Evolutionary conservation across 2,888 invertebrate genomes (phyloP).

Genomic region (Sinohyriopsis cumingii): DNA sequence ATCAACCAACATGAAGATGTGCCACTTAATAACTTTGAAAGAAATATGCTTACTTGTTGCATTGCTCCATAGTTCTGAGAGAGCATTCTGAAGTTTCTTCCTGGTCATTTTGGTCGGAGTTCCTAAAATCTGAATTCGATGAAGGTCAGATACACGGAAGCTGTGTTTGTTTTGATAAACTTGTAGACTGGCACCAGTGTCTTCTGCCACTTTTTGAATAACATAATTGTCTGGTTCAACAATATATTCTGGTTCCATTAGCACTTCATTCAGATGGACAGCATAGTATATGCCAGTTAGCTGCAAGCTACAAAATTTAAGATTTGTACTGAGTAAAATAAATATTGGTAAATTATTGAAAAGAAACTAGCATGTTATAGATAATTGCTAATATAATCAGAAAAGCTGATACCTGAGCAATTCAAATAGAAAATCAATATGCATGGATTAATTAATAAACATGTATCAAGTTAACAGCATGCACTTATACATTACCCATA

Average conservation of each 20-base stretch:
- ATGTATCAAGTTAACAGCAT: too few species aligned
- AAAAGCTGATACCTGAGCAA: neutral
- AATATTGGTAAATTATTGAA: neutral
- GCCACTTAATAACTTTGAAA: too few species aligned
- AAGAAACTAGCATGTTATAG: neutral
- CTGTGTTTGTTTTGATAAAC: conserved; percentile 9
- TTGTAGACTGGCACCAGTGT: conserved; percentile 12
- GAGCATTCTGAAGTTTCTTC: conserved; percentile 13
- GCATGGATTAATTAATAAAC: too few species aligned
- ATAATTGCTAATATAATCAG: neutral
- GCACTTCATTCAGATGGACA: conserved; percentile 8
- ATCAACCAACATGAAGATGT: too few species aligned
- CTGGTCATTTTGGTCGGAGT: conserved; percentile 7
- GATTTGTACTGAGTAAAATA: neutral
- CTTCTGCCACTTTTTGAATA: neutral
- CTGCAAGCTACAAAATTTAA: conserved; percentile 15
- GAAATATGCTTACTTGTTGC: neutral
- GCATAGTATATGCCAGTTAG: conserved; percentile 26
- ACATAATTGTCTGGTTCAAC: conserved; percentile 14
- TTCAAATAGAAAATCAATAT: too few species aligned
- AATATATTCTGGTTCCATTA: conserved; percentile 27
- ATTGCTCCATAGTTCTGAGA: conserved; percentile 21
- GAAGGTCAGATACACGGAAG: conserved; percentile 15
- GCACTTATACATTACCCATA: too few species aligned
- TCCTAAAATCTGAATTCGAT: conserved; percentile 20